These are phyloP conservation scores for Brotula barbata DNA, from an alignment of 2,797 vertebrate species.

Conservation along the genomic window DNA sequence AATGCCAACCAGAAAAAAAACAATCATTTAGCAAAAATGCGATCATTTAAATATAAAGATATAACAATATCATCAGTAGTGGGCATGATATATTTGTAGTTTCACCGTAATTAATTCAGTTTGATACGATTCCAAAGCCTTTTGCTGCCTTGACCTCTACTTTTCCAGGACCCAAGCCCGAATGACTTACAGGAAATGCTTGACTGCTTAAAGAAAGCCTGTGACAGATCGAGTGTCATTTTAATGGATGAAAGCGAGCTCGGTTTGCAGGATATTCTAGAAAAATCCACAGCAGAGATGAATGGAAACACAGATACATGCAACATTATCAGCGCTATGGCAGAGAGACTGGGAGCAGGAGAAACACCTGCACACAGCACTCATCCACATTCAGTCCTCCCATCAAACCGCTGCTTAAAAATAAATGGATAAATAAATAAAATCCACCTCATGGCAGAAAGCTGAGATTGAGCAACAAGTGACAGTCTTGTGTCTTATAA, in stretches of 20 bases:
- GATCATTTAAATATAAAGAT: no score
- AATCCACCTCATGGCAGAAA: constrained; percentile 9
- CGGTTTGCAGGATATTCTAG: constrained; percentile 20
- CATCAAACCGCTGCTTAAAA: constrained; percentile 6
- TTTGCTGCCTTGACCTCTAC: constrained; percentile 6
- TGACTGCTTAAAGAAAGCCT: constrained; percentile 16
- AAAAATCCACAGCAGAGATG: constrained; percentile 16
- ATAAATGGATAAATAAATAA: no score
- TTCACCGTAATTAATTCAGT: no score
- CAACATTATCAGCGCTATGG: constrained; percentile 4
- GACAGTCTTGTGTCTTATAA: constrained; percentile 37
- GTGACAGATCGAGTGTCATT: constrained; percentile 51
- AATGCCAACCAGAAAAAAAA: no score
- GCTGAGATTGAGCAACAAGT: constrained; percentile 21
- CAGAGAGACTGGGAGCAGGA: not conserved
- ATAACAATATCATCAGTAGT: no score
- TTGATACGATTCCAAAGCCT: no score
- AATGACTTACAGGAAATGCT: constrained; percentile 37
- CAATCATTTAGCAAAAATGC: no score
- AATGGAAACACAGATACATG: constrained; percentile 19
- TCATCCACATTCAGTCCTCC: not conserved
- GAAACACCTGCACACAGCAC: constrained; percentile 24
- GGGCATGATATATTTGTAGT: no score
- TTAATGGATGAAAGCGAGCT: constrained; percentile 41
- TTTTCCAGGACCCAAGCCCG: constrained; percentile 20